A percentile compares a stretch with the other conserved stretches of the same genome.
Conservation (phyloP, 1,140 invertebrate species). For the Bombus cullumanus region DNA sequence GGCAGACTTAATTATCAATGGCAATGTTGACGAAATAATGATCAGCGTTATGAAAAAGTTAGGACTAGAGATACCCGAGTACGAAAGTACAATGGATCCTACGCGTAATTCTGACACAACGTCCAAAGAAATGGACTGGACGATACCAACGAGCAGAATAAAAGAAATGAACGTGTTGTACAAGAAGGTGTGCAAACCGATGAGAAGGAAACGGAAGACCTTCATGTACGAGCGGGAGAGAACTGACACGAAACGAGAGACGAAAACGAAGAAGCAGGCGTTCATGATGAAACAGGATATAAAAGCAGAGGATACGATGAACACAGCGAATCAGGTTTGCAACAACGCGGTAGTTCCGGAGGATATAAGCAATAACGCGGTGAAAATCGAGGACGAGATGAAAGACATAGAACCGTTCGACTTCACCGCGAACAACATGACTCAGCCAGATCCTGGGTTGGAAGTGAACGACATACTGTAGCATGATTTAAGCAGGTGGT, state of each 20-base stretch:
- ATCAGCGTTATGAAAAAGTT: conserved; percentile 89
- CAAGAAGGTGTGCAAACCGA: conserved; percentile 81
- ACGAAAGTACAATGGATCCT: conserved; percentile 87
- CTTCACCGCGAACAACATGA: conserved; percentile 38
- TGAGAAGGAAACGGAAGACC: conserved; percentile 80
- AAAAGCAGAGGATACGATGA: conserved; percentile 53
- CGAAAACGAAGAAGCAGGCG: conserved; percentile 72
- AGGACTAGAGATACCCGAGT: conserved; percentile 88
- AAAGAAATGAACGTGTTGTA: conserved; percentile 84
- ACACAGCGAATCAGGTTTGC: conserved; percentile 16
- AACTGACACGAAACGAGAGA: conserved; percentile 67
- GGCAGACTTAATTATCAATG: conserved; percentile 94
- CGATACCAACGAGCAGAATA: conserved; percentile 83
- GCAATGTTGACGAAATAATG: conserved; percentile 95
- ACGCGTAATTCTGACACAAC: conserved; percentile 83
- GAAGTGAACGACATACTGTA: conserved; percentile 60
- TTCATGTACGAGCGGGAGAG: conserved; percentile 80
- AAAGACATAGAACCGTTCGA: conserved; percentile 48
- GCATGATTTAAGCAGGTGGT: conserved; percentile 56
- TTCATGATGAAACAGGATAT: conserved; percentile 71
- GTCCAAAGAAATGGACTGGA: conserved; percentile 84
- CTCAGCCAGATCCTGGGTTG: conserved; percentile 38
- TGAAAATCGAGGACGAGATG: conserved; percentile 51
- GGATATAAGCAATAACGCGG: conserved; percentile 2
- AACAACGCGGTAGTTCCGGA: conserved; percentile 15